Conservation (phyloP, 2,113 vertebrate genomes). For the Mobula birostris region DNA sequence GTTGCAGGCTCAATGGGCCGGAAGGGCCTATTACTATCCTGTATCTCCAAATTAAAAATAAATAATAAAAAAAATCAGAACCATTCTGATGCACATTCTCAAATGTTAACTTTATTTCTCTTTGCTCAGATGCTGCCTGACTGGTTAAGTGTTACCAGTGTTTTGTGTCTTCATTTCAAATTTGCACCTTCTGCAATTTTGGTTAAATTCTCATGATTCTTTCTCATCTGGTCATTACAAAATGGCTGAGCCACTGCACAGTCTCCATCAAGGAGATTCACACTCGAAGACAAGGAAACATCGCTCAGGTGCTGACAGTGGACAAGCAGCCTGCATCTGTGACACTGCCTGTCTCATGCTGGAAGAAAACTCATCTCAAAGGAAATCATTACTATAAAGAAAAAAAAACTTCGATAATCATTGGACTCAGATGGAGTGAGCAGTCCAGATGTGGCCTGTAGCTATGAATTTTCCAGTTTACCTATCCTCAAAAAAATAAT, state of each 20-base stretch:
- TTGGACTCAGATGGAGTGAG: slow-evolving; percentile 7
- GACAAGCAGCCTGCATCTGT: neutral
- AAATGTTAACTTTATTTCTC: too few species aligned
- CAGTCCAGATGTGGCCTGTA: neutral
- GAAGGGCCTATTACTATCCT: too few species aligned
- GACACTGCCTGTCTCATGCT: neutral
- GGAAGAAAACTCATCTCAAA: slow-evolving; percentile 22
- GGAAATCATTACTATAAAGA: slow-evolving; percentile 2
- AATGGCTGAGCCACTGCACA: neutral
- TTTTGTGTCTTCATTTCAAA: too few species aligned
- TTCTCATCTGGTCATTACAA: neutral
- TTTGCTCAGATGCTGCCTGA: too few species aligned
- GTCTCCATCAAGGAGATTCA: neutral
- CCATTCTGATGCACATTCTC: too few species aligned
- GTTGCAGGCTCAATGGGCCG: too few species aligned
- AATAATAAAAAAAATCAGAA: too few species aligned
- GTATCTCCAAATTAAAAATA: too few species aligned
- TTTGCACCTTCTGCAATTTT: too few species aligned
- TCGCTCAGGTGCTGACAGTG: neutral
- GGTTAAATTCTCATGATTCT: too few species aligned
- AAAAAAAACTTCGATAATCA: neutral
- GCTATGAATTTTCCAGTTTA: slow-evolving; percentile 29
- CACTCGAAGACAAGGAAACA: neutral
- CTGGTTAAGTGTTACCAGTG: too few species aligned
- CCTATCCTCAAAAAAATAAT: slow-evolving; percentile 20